These are phyloP conservation scores for Lepidochitona cinerea DNA, from an alignment of 2,888 invertebrate species.

Conservation along the genomic window DNA sequence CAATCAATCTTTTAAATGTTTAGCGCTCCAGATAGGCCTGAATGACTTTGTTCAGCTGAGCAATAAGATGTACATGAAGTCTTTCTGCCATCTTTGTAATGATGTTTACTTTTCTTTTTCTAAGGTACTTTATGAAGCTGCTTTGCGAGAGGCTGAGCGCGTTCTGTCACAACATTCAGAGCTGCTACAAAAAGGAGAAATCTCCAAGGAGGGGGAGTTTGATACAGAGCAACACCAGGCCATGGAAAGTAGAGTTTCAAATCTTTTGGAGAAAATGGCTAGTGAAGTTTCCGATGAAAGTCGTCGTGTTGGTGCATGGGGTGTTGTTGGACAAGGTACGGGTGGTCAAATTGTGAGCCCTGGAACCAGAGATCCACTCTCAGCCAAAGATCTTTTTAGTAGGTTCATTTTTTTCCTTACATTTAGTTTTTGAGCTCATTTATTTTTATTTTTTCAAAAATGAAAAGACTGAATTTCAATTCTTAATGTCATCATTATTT, in stretches of 20 bases:
- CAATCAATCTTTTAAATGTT: no score
- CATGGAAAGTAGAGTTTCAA: constrained; percentile 45
- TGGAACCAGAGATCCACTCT: constrained; percentile 43
- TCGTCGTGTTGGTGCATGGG: constrained; percentile 62
- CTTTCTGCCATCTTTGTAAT: no score
- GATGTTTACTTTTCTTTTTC: no score
- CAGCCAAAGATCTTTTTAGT: constrained; percentile 54
- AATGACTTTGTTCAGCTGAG: no score
- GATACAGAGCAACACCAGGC: constrained; percentile 48
- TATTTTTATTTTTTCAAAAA: no score
- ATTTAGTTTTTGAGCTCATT: not conserved
- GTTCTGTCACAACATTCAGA: constrained; percentile 57
- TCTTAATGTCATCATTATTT: not conserved
- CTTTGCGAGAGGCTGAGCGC: constrained; percentile 53
- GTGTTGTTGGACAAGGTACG: constrained; percentile 58
- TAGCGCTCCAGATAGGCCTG: no score
- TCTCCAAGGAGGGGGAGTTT: constrained; percentile 49
- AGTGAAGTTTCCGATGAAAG: constrained; percentile 53
- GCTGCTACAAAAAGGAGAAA: constrained; percentile 51
- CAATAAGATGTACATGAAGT: no score
- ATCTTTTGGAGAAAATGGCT: constrained; percentile 57
- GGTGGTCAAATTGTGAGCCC: constrained; percentile 53
- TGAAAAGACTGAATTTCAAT: no score
- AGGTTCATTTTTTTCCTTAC: constrained; percentile 1
- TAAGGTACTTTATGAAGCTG: constrained; percentile 60